These are phyloP conservation scores for Polydrusus tereticollis DNA, from an alignment of 2,888 invertebrate genomes.

Conservation along the genomic window DNA sequence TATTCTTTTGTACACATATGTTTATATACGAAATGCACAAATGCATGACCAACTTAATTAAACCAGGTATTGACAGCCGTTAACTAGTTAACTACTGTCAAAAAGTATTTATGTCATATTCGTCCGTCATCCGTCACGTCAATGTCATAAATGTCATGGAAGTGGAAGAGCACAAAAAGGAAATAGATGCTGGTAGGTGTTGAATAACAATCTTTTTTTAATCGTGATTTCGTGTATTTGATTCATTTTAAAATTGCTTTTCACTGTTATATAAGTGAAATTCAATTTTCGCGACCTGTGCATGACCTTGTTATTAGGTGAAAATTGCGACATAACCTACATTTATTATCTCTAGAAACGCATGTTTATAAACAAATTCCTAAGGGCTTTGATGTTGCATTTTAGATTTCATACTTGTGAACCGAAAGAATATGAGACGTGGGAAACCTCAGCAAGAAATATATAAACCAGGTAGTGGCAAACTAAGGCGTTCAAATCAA, in stretches of 20 bases:
- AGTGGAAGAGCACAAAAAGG: constrained; percentile 36
- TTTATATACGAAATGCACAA: no score
- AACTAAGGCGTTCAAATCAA: constrained; percentile 76
- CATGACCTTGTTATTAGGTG: constrained; percentile 1
- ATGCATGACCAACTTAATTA: no score
- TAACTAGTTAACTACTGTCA: neutral
- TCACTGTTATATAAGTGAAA: constrained; percentile 12
- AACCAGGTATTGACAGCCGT: neutral
- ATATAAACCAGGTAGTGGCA: constrained; percentile 84
- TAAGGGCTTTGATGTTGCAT: constrained; percentile 31
- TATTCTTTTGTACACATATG: no score
- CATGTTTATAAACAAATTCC: constrained; percentile 58
- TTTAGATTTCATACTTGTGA: constrained; percentile 52
- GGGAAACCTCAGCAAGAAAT: constrained; percentile 78
- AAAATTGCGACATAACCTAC: constrained; percentile 54
- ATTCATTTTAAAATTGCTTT: neutral
- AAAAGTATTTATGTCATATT: neutral
- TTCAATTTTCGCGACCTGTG: neutral
- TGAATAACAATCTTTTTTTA: constrained; percentile 41
- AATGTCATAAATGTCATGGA: constrained; percentile 25
- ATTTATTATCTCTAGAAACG: constrained; percentile 46
- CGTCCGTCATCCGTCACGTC: neutral
- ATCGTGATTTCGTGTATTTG: constrained; percentile 13
- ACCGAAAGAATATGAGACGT: constrained; percentile 67
- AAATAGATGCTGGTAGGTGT: constrained; percentile 47